phyloP scores from a whole-genome alignment of 2,888 invertebrate species.

The Gastrophysa polygoni region DNA sequence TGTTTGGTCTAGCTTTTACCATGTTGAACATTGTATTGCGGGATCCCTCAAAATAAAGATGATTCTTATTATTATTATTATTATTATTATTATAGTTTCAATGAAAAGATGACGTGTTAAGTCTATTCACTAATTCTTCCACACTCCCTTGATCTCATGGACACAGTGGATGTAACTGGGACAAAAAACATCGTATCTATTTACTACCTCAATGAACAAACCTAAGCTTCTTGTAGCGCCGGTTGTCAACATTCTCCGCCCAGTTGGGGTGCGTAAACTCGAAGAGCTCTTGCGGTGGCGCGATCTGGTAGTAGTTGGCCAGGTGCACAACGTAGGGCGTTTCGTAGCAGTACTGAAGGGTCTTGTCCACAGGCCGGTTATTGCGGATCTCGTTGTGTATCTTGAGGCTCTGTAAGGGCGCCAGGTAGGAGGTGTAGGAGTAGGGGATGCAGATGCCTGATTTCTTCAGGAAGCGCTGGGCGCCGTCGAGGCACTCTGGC shows the following conservation, averaged over 20 bases:
- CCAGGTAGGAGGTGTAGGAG: constrained; percentile 87
- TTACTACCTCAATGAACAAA: no score
- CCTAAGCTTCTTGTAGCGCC: constrained; percentile 69
- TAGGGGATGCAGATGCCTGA: constrained; percentile 92
- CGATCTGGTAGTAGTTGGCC: constrained; percentile 82
- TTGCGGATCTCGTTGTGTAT: constrained; percentile 77
- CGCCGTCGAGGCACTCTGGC: constrained; percentile 97
- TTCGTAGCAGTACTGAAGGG: constrained; percentile 68
- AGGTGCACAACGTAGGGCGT: constrained; percentile 93
- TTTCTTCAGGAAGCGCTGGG: constrained; percentile 83
- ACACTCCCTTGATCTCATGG: no score
- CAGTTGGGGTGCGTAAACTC: constrained; percentile 90
- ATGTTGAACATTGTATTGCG: no score
- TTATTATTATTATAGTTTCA: no score
- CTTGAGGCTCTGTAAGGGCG: constrained; percentile 91
- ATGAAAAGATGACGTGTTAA: no score
- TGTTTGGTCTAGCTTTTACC: no score
- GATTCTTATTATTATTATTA: no score
- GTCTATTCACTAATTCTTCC: no score
- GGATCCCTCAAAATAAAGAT: no score
- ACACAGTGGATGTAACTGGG: no score
- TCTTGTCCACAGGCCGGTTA: constrained; percentile 61
- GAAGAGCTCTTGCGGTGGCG: constrained; percentile 75
- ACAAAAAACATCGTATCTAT: no score
- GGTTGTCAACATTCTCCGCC: constrained; percentile 71